Conservation (phyloP, 2,113 vertebrate species). For the Astatotilapia flaviijosephi region DNA sequence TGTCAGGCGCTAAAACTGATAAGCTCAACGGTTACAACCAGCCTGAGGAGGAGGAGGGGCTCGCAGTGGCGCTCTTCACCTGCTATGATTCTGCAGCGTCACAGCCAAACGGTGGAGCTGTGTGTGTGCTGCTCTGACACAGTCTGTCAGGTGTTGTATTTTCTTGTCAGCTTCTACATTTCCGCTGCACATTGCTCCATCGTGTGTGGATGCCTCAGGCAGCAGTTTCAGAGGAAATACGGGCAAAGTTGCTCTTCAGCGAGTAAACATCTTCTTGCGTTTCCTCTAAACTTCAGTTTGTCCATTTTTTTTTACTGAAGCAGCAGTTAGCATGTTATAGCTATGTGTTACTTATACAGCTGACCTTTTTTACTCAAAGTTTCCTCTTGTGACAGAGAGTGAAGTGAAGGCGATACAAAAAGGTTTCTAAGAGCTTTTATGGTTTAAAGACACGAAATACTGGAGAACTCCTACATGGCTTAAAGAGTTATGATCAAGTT, state of each 20-base stretch:
- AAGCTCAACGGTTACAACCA: not conserved
- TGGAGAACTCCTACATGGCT: rapidly evolving
- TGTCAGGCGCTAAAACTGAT: not conserved
- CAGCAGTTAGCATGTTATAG: not conserved
- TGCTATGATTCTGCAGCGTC: not conserved
- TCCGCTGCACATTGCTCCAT: not conserved
- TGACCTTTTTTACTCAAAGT: not conserved
- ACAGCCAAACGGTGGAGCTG: not conserved
- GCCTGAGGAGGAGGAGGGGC: not conserved
- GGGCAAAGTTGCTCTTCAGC: not conserved
- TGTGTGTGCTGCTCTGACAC: rapidly evolving
- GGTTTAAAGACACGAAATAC: not conserved
- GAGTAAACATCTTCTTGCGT: not conserved
- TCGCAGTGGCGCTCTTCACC: not conserved
- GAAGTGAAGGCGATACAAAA: not conserved
- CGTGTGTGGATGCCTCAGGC: not conserved
- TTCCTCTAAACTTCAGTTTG: not conserved
- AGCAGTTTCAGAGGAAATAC: not conserved
- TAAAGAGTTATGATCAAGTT: not conserved
- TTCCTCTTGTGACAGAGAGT: not conserved
- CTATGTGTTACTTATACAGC: not conserved
- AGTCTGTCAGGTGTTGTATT: not conserved
- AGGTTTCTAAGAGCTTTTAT: not conserved
- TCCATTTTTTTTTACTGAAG: rapidly evolving
- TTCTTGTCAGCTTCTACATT: not conserved